phyloP scores from a whole-genome alignment of 1,140 invertebrate species.

The Coptotermes formosanus region DNA sequence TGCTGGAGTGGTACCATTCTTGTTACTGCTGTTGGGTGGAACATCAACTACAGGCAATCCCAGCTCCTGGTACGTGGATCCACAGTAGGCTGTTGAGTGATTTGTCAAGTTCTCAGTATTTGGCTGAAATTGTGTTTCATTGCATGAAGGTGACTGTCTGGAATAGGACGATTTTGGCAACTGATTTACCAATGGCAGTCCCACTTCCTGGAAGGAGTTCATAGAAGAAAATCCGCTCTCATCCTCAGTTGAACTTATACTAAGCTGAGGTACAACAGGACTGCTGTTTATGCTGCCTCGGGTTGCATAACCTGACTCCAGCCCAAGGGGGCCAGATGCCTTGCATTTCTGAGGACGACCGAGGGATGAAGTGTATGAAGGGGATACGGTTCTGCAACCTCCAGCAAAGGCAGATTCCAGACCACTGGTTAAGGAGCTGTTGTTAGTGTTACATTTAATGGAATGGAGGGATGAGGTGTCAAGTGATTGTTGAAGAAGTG shows the following conservation, averaged over 20 bases:
- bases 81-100: slow-evolving; percentile 40
- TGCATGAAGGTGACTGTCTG: not conserved
- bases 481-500: not conserved
- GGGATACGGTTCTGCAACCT: not conserved
- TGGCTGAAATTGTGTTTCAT: slow-evolving; percentile 65
- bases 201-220: slow-evolving; percentile 76
- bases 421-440: slow-evolving; percentile 14
- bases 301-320: not conserved
- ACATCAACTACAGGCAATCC: slow-evolving; percentile 45
- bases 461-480: slow-evolving; percentile 16
- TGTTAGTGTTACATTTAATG: not conserved
- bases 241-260: slow-evolving; percentile 63
- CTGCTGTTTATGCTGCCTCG: not conserved
- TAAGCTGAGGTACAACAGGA: slow-evolving; percentile 44
- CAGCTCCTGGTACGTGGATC: slow-evolving; percentile 47
- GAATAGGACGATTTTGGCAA: slow-evolving; percentile 34
- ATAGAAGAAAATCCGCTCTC: slow-evolving; percentile 81
- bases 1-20: slow-evolving; percentile 34
- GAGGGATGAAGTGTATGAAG: slow-evolving; percentile 14
- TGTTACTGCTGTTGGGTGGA: slow-evolving; percentile 40
- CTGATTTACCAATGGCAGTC: slow-evolving; percentile 53
- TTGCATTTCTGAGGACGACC: slow-evolving; percentile 17
- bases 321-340: too few species aligned
- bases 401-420: slow-evolving; percentile 21
- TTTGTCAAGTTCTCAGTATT: slow-evolving; percentile 64